These are phyloP conservation scores for Emydocephalus ijimae DNA, from an alignment of 2,113 vertebrate genomes.

Conservation along the genomic window DNA sequence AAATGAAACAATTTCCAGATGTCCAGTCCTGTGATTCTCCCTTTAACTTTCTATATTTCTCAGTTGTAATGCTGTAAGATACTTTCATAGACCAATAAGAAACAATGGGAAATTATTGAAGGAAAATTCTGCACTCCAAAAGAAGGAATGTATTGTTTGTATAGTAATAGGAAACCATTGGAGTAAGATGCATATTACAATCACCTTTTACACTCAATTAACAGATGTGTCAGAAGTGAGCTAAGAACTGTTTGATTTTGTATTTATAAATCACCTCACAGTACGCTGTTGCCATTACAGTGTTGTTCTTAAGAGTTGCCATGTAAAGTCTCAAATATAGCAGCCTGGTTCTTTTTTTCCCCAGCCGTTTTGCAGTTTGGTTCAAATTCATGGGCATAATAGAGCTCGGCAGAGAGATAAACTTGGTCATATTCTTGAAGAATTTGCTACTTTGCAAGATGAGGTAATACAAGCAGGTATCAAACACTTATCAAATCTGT, in stretches of 20 bases:
- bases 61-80: neutral
- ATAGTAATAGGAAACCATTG: neutral
- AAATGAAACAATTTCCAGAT: neutral
- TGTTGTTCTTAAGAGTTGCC: neutral
- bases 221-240: neutral
- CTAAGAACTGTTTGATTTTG: neutral
- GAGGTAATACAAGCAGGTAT: constrained; percentile 76
- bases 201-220: neutral
- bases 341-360: neutral
- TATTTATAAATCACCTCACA: neutral
- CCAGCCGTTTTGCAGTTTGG: constrained; percentile 95
- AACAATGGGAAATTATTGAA: neutral
- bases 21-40: neutral
- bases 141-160: neutral
- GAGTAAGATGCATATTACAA: neutral
- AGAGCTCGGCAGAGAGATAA: constrained; percentile 97
- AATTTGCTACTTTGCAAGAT: constrained; percentile 96
- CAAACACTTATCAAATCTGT: neutral
- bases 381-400: constrained; percentile 98
- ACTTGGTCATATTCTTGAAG: constrained; percentile 95
- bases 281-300: neutral
- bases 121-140: neutral
- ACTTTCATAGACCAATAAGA: neutral
- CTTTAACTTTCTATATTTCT: neutral
- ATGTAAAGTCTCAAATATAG: neutral